Evolutionary conservation across 2,797 vertebrate species (phyloP).

Genomic region (Silurus lanzhouensis): DNA sequence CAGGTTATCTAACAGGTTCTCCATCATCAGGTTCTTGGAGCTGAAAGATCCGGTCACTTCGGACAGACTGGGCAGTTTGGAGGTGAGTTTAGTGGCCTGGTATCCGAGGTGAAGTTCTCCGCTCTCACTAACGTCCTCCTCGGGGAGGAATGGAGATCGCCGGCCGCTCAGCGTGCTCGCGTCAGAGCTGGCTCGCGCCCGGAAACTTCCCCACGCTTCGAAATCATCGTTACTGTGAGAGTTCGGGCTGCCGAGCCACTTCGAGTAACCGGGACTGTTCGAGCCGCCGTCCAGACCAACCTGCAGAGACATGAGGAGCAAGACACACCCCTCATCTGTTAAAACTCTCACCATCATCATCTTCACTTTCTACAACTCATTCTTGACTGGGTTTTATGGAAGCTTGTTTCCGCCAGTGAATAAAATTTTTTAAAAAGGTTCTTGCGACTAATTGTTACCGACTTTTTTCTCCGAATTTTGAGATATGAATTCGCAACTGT

Average conservation of each 20-base stretch:
- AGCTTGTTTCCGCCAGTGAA: too few relatives aligned
- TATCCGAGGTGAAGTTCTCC: constrained; percentile 89
- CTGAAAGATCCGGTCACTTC: constrained; percentile 84
- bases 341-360: too few relatives aligned
- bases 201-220: constrained; percentile 92
- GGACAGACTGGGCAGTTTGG: constrained; percentile 91
- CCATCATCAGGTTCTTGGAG: constrained; percentile 85
- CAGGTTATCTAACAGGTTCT: constrained; percentile 92
- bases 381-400: too few relatives aligned
- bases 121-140: constrained; percentile 87
- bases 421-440: too few relatives aligned
- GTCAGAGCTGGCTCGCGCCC: constrained; percentile 92
- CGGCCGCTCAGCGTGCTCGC: constrained; percentile 92
- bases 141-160: constrained; percentile 91
- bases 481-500: too few relatives aligned
- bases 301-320: constrained; percentile 77
- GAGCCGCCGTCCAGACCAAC: constrained; percentile 81
- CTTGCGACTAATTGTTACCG: too few relatives aligned
- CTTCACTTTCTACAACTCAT: too few relatives aligned
- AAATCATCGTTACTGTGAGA: constrained; percentile 96
- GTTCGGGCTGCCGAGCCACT: constrained; percentile 96
- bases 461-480: too few relatives aligned
- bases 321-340: background rate
- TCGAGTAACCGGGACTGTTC: constrained; percentile 87
- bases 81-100: constrained; percentile 82